Evolutionary conservation across 30 jellyfish, hydroid and myxozoan genomes (phyloP), one percentile per base, ranked within the genome.

Genomic region (Rhopilema esculentum): DNA sequence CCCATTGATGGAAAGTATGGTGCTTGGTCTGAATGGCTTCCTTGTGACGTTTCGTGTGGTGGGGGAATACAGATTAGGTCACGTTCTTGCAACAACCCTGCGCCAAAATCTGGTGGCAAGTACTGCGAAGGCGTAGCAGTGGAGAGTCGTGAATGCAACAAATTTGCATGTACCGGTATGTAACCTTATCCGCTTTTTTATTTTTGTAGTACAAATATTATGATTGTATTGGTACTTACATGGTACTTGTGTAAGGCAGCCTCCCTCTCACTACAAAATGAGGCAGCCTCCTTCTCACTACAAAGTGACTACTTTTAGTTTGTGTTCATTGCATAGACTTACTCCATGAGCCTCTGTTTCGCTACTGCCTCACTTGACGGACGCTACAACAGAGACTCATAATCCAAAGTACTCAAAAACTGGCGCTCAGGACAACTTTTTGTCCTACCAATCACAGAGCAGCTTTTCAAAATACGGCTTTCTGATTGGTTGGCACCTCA

Each of bases 91-190:
- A 30, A 90, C 80, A 40, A 69, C 15, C 92, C 97, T 4, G 80
- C 87, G 0, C 97, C 97, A 0, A 50, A 50, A 30, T 74, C 67
- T 75, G 97, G 97, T 65, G 97, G 97, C 23, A 75, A 75, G 50
- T 68, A 48, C 52, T 90, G 97, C 69, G 70, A n/a, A 24, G 97
- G 93, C 22, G 70, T 64, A 27, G 4, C 77, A 0, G 22, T 51
- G 16, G 97, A 90, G 31, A 29, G 32, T 8, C 25, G 74, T 31
- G 72, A 52, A 22, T 90, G 97, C 76, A 90, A 75, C 81, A 65
- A 67, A 22, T 57, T 65, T 19, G 83, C 92, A 7, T 89, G 97
- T 57, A 27, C 90, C 16, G 95, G 95, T 63, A 27, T 9, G 77
- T 75, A 12, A 53, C 16, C 32, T 23, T 16, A 0, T n/a, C 0